phyloP scores from a whole-genome alignment of 1,140 invertebrate genomes.

The Trinorchestia longiramus region DNA sequence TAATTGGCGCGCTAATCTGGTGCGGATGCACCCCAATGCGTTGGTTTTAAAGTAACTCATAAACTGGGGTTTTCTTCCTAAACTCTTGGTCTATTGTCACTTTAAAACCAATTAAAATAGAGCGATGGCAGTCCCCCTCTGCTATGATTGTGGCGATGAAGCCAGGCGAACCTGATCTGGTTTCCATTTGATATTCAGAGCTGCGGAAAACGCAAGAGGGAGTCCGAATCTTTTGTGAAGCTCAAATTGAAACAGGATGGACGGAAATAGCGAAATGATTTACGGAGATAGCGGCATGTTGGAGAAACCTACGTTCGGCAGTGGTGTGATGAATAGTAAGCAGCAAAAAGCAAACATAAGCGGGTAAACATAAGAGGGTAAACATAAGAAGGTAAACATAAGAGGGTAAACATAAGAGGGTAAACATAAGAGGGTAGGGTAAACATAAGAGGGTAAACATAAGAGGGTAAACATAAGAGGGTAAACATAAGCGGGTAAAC shows the following conservation, averaged over 20 bases:
- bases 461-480: neutral
- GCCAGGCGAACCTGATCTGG: constrained; percentile 28
- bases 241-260: constrained; percentile 52
- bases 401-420: neutral
- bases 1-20: constrained; percentile 10
- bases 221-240: constrained; percentile 31
- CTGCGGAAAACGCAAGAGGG: constrained; percentile 52
- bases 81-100: constrained; percentile 51
- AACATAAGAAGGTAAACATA: neutral
- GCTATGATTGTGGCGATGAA: constrained; percentile 37
- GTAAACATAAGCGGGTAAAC: neutral
- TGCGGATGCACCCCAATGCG: neutral
- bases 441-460: neutral
- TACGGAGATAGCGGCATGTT: constrained; percentile 9
- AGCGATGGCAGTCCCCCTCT: constrained; percentile 17
- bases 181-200: constrained; percentile 51
- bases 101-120: constrained; percentile 52
- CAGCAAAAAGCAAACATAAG: neutral
- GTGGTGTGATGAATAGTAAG: neutral
- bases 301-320: neutral
- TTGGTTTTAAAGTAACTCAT: constrained; percentile 26
- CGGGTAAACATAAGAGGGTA: neutral
- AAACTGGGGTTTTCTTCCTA: constrained; percentile 47
- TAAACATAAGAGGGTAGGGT: neutral
- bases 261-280: constrained; percentile 37